phyloP scores from a whole-genome alignment of 2,888 invertebrate species.

The Ormia ochracea region DNA sequence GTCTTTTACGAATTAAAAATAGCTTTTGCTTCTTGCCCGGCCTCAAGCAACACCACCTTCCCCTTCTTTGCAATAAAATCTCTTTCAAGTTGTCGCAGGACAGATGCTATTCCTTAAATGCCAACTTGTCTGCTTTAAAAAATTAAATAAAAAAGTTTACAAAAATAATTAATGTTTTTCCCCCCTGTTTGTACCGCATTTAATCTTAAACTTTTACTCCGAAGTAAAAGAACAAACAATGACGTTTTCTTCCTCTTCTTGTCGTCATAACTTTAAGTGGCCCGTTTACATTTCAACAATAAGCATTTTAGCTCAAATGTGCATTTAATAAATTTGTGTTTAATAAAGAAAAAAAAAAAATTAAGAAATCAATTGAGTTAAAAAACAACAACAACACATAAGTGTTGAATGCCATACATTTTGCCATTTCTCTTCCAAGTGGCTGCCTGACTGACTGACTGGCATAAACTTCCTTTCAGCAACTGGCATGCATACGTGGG shows the following conservation, averaged over 20 bases:
- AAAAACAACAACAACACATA: constrained; percentile 21
- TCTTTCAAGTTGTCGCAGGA: too few relatives aligned
- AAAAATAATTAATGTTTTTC: too few relatives aligned
- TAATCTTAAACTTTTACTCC: not conserved
- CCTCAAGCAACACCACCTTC: too few relatives aligned
- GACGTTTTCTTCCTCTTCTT: not conserved
- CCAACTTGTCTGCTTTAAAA: too few relatives aligned
- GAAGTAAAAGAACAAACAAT: constrained; percentile 6
- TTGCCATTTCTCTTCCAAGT: constrained; percentile 49
- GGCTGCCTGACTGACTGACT: constrained; percentile 43
- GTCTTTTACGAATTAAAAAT: too few relatives aligned
- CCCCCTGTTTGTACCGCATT: too few relatives aligned
- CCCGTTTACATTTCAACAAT: constrained; percentile 71
- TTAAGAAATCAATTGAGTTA: constrained; percentile 21
- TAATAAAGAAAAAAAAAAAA: constrained; percentile 4
- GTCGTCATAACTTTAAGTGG: constrained; percentile 67
- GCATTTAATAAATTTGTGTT: constrained; percentile 35
- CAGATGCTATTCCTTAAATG: too few relatives aligned
- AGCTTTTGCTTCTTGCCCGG: too few relatives aligned
- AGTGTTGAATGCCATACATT: constrained; percentile 11
- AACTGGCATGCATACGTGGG: constrained; percentile 36
- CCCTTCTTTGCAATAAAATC: too few relatives aligned
- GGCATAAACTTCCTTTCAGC: constrained; percentile 46
- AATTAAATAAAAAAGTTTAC: too few relatives aligned
- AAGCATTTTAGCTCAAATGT: constrained; percentile 34